Conservation (phyloP, 2,113 vertebrate genomes). For the Channa argus region DNA sequence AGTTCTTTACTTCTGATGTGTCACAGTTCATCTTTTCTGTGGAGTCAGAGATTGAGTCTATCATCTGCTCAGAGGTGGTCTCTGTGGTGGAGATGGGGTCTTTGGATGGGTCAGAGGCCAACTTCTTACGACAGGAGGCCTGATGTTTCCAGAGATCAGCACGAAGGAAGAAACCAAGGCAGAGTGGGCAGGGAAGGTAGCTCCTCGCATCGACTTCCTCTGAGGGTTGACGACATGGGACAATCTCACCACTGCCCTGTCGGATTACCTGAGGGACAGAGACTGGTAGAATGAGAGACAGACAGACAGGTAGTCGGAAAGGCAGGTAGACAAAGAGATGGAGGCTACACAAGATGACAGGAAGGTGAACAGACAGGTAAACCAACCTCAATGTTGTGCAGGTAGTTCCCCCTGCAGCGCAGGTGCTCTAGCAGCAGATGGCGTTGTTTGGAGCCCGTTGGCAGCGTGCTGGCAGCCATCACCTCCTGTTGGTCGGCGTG, state of each 20-base stretch:
- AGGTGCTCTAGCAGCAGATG: slow-evolving; percentile 69
- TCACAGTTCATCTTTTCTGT: background rate
- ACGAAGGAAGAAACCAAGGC: slow-evolving; percentile 67
- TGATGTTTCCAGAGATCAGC: slow-evolving; percentile 74
- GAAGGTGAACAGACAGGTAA: background rate
- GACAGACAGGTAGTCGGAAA: background rate
- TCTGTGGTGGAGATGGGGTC: background rate
- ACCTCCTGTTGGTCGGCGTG: slow-evolving; percentile 63
- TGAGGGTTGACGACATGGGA: slow-evolving; percentile 66
- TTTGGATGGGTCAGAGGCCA: slow-evolving; percentile 28
- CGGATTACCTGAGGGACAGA: slow-evolving; percentile 59
- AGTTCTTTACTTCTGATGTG: background rate
- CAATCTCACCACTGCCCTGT: slow-evolving; percentile 54
- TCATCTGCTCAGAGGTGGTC: background rate
- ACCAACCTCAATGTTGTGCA: slow-evolving; percentile 71
- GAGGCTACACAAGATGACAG: background rate
- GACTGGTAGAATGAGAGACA: slow-evolving; percentile 22
- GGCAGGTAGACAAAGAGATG: background rate
- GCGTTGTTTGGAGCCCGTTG: slow-evolving; percentile 55
- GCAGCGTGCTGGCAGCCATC: slow-evolving; percentile 37
- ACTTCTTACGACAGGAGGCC: slow-evolving; percentile 63
- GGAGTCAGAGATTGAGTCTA: background rate
- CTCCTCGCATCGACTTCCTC: slow-evolving; percentile 66
- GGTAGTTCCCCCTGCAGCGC: slow-evolving; percentile 67
- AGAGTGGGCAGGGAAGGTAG: slow-evolving; percentile 65